Base-by-base conservation (phyloP, 2,113 vertebrate species). In the Erpornis zantholeuca region DNA sequence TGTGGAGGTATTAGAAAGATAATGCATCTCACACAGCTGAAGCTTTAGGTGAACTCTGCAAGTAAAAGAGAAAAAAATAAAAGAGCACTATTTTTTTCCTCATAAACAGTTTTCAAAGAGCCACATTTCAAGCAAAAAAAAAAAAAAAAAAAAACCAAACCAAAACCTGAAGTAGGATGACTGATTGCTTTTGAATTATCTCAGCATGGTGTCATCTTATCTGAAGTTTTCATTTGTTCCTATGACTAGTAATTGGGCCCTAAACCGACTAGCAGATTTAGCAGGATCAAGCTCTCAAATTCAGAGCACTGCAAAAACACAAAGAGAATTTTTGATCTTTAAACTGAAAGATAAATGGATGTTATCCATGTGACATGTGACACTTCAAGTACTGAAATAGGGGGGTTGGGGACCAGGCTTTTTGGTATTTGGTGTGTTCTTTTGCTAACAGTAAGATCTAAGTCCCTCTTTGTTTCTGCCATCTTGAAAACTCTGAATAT, bases 161-260 rank as follows among this genome's bases (percentile, higher is more conserved):
- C 59, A n/a, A 31, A 85, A 54, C 38, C 63, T 82, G 61, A 78
- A 91, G 66, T 36, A 77, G 38, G 10, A 38, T 50, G 73, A 75
- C 88, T 77, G 89, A 96, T 88, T 87, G 70, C 75, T 91, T 92
- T 95, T 91, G 87, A 94, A 87, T 90, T 90, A 79, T 90, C 91
- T 82, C 94, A 82, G 85, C 71, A 70, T 53, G 84, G 54, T 70
- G 71, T 73, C 91, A 71, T 73, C 76, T 87, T 80, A 90, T 59
- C 91, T 88, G 68, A 35, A 90, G 66, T 81, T 88, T 88, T 94
- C 66, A 70, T 91, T 94, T 27, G 7, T 88, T 86, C 70, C 66
- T 54, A 24, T 40, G 66, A 90, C 70, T 80, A 28, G 38, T 95
- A 96, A 95, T 90, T 95, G 91, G 85, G 75, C 42, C 52, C 83